Percentiles rank a stretch among this genome's conserved stretches.
These are phyloP conservation scores for Crotalus viridis DNA, from an alignment of 2,113 vertebrate species.

Conservation along the genomic window DNA sequence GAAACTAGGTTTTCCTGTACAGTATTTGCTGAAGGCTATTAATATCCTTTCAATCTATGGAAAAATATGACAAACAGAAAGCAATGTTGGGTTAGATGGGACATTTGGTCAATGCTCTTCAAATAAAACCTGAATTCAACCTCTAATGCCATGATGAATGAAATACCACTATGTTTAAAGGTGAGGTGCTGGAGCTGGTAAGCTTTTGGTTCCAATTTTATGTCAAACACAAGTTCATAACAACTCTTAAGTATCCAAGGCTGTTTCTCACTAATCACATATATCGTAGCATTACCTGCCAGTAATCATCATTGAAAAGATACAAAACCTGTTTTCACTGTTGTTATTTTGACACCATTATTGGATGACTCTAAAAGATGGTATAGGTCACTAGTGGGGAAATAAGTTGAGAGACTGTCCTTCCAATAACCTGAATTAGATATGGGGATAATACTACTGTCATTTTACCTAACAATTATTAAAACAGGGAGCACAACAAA, in stretches of 20 bases:
- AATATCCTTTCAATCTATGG: background rate
- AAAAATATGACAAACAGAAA: background rate
- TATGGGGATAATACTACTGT: background rate
- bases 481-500: background rate
- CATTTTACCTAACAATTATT: background rate
- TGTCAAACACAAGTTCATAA: background rate
- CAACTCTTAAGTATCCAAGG: background rate
- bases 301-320: background rate
- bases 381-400: background rate
- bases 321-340: background rate
- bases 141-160: background rate
- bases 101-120: background rate
- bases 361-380: background rate
- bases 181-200: too few relatives aligned
- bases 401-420: background rate
- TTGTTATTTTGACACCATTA: background rate
- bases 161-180: too few relatives aligned
- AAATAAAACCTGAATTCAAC: background rate
- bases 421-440: too few relatives aligned
- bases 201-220: background rate
- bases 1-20: background rate
- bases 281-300: background rate
- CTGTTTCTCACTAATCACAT: background rate
- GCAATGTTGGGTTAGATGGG: background rate
- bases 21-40: background rate